Conservation (phyloP, 2,113 vertebrate species). For the Pardalotus punctatus region DNA sequence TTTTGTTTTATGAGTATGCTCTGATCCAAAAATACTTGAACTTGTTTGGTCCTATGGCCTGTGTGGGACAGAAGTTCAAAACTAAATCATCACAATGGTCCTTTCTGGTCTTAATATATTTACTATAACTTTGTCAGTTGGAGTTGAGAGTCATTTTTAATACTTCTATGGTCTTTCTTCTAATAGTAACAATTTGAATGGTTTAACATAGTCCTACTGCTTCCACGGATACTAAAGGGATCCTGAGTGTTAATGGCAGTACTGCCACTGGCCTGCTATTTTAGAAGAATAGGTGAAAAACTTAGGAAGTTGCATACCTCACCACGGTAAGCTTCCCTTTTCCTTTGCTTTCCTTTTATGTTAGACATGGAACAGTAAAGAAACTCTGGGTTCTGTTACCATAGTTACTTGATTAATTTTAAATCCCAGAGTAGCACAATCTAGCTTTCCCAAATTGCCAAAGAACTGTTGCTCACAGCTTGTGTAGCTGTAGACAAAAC, state of each 20-base stretch:
- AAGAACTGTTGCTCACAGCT: not conserved
- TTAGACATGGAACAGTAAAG: constrained; percentile 15
- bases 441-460: not conserved
- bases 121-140: constrained; percentile 56
- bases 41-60: constrained; percentile 39
- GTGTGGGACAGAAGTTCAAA: constrained; percentile 50
- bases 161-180: constrained; percentile 67
- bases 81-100: constrained; percentile 71
- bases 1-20: not conserved
- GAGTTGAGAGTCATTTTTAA: constrained; percentile 55
- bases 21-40: not conserved
- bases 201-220: constrained; percentile 67
- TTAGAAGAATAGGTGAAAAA: constrained; percentile 70
- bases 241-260: constrained; percentile 65
- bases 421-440: not conserved
- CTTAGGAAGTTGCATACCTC: constrained; percentile 65
- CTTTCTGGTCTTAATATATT: constrained; percentile 45
- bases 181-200: constrained; percentile 69
- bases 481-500: not conserved
- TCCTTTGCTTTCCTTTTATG: constrained; percentile 39
- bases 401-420: not conserved
- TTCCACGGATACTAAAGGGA: constrained; percentile 66
- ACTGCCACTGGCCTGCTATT: constrained; percentile 67
- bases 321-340: constrained; percentile 60
- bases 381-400: not conserved